Evolutionary conservation across 64 coral and sea anemone genomes (phyloP).

Genomic region (Stylophora pistillata): DNA sequence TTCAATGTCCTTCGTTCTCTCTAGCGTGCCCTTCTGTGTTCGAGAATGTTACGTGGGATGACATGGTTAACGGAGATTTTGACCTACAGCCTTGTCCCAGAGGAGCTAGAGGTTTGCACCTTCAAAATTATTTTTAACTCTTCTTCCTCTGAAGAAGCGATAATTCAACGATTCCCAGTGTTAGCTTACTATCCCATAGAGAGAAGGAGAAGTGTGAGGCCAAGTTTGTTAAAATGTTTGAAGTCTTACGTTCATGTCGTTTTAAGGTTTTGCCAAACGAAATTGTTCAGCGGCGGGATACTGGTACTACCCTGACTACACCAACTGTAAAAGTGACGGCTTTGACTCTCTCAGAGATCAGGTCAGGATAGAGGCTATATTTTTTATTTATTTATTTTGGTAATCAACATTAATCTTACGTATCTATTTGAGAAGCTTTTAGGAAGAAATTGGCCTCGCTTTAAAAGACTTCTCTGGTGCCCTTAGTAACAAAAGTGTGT

Average conservation of each 20-base stretch:
- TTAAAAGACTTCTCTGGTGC: too few relatives aligned
- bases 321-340: constrained; percentile 32
- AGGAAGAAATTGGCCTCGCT: too few relatives aligned
- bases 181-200: too few relatives aligned
- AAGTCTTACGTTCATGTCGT: not conserved
- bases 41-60: constrained; percentile 55
- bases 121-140: not conserved
- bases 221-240: too few relatives aligned
- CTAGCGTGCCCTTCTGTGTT: constrained; percentile 37
- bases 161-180: too few relatives aligned
- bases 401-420: too few relatives aligned
- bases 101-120: constrained; percentile 34
- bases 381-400: too few relatives aligned
- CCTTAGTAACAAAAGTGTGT: too few relatives aligned
- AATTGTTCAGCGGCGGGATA: constrained; percentile 7
- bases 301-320: constrained; percentile 68
- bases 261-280: constrained; percentile 46
- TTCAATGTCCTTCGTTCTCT: not conserved
- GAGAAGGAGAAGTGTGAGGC: too few relatives aligned
- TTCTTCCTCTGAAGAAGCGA: not conserved
- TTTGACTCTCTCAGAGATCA: constrained; percentile 3
- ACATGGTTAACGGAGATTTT: constrained; percentile 11
- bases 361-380: not conserved
- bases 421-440: too few relatives aligned
- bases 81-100: constrained; percentile 46